Evolutionary conservation across 2,888 invertebrate genomes (phyloP), one percentile per base, ranked within the genome.

Genomic region (Ditylenchus weischeri): DNA sequence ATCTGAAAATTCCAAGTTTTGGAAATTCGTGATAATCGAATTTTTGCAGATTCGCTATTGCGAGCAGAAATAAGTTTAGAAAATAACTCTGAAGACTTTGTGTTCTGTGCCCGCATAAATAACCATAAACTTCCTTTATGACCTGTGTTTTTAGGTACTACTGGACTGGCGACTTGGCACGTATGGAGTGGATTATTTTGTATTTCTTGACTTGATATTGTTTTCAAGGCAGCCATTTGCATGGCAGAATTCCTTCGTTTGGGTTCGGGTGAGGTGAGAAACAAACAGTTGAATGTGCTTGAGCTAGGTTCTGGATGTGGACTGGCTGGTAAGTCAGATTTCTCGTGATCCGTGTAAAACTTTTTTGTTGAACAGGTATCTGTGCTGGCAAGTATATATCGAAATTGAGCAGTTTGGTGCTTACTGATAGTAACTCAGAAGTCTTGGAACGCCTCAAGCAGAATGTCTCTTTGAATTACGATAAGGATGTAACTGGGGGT

Each of bases 231-330:
- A n/a, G 21, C 72, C 15, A 62, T 35, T 38, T 48, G 71, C 18
- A 38, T 69, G 49, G 69, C 69, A 19, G 69, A 69, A 43, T 70
- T 64, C 15, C 29, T 67, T 11, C 49, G 73, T 18, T 59, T 10
- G 13, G 18, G 57, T 1, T 13, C 8, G 23, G 7, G 10, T 23
- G 4, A 13, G 10, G 11, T 29, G 13, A 23, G 8, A 10, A 29
- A 18, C 13, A 23, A 29, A 18, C 57, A 38, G 35, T 35, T 59
- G 19, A 23, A 57, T 19, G 57, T 79, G 0, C 18, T 79, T 0
- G 79, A 79, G 64, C 63, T 79, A 4, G 79, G 79, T 11, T 71
- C 78, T 19, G 79, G 79, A 0, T 79, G 79, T 65, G 79, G 79
- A 21, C 66, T 79, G 5, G 66, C 73, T 0, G 75, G 76, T 23